Base-by-base conservation (phyloP, 2,888 invertebrate species). In the Amphimallon solstitiale region DNA sequence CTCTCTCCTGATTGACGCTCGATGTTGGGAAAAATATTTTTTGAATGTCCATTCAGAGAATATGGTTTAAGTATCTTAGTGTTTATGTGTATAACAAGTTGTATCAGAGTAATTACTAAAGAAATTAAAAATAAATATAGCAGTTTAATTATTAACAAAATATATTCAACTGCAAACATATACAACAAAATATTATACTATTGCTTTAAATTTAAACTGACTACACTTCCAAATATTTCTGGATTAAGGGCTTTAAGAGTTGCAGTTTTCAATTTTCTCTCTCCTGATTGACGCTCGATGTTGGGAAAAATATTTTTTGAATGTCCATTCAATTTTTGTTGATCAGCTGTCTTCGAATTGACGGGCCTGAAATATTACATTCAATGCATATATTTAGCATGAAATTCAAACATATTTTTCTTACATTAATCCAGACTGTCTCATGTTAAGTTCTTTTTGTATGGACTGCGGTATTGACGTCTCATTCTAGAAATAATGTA, bases 371-470 rank as follows among this genome's bases (percentile, higher is more conserved):
- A 45, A 45, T 15, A 10, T 19, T 2, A 45, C 2, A 10, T 9
- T 17, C 15, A 19, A 43, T 17, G 1, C 1, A 45, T 43, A 43
- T 2, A 43, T 15, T 14, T 14, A 40, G 52, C 7, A 65, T 17
- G 60, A 38, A 37, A 14, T 52, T 14, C 12, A 40, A 70, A 43
- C n/a, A 14, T 15, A 14, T 43, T 43, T 14, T 14, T 2, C 64
- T 73, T 85, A 83, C 84, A 84, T 86, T 34, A 85, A 85, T 34
- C 88, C 88, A 70, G 90, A 90, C 56, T 87, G 83, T 51, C 88
- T 79, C 75, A 87, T 87, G 71, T 90, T 88, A 66, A 90, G 82
- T 78, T 90, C 88, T 73, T 87, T 88, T 73, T 87, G 86, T 14
- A 90, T 87, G 10, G 89, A 86, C 67, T 90, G 87, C 0, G 90